Base-by-base conservation (phyloP, 2,797 vertebrate species). In the Emydoidea blandingii region DNA sequence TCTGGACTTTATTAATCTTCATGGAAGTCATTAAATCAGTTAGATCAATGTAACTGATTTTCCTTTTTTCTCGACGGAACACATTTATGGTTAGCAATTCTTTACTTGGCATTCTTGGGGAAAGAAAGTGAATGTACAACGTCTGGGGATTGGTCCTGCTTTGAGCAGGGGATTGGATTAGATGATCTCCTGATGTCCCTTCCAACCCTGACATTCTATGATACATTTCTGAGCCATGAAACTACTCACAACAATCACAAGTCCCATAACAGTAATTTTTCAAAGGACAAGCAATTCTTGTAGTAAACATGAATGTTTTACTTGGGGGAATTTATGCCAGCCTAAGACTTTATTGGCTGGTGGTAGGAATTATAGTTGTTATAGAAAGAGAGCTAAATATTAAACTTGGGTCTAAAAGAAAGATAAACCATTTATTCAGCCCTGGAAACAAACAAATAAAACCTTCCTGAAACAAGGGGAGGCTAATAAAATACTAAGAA, bases 21-120 rank as follows among this genome's bases (percentile, higher is more conserved):
- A 57, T 2, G 80, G 72, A 65, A 84, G 16, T 41, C 15, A 59
- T 59, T 81, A 54, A 95, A 52, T 37, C 85, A 90, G 79, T 11
- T 19, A 56, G 57, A 72, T 92, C 49, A 88, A 86, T 27, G n/a
- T 78, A 86, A 88, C 68, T 88, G 44, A 81, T 94, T 94, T 92
- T 76, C 19, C 49, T 52, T 23, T 49, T 12, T 86, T 44, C 11
- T 85, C 52, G 25, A n/a, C 4, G 41, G 54, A 83, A 31, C 44
- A 49, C 16, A 31, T 68, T 85, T 81, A 79, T 88, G 54, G 74
- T 83, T 90, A 92, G 56, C 27, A 49, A 31, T 83, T 86, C 62
- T 37, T 81, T 59, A 49, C 54, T 57, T 29, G 19, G 62, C 29
- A 80, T 86, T 88, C 85, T 74, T 65, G 15, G 2, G 53, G 59